phyloP scores from a whole-genome alignment of 2,797 vertebrate genomes.

The Leontopithecus rosalia region DNA sequence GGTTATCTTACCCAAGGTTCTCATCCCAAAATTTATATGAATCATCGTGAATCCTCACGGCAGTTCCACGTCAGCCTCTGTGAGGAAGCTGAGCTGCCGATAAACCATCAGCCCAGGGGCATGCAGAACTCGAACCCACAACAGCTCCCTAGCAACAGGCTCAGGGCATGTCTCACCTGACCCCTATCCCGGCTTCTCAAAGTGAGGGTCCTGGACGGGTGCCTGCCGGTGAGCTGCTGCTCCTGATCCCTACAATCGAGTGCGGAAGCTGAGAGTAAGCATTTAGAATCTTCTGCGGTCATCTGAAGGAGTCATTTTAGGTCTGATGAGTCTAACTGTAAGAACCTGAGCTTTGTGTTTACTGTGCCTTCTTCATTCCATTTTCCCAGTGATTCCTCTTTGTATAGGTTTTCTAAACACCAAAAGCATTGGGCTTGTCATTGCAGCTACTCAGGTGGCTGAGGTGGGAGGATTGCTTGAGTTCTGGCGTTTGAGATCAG shows the following conservation, averaged over 20 bases:
- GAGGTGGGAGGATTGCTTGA: not conserved
- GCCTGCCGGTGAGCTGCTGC: fast-evolving
- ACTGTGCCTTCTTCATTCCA: not conserved
- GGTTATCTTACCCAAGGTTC: not conserved
- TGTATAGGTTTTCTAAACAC: not conserved
- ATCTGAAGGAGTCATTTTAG: not conserved
- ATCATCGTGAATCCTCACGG: fast-evolving
- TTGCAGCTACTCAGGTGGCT: not conserved
- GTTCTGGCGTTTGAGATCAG: not conserved
- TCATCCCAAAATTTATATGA: too few species aligned
- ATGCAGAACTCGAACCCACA: fast-evolving
- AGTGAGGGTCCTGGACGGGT: fast-evolving
- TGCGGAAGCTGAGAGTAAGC: fast-evolving
- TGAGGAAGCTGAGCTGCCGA: not conserved
- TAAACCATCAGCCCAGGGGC: fast-evolving
- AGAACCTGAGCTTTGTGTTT: not conserved
- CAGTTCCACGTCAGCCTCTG: not conserved
- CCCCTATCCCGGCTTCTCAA: fast-evolving
- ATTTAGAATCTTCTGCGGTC: fast-evolving
- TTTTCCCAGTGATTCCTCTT: not conserved
- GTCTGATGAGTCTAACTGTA: not conserved
- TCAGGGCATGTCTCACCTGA: fast-evolving
- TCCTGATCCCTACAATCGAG: fast-evolving
- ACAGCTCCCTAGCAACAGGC: not conserved
- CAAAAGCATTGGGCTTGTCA: not conserved